phyloP scores from a whole-genome alignment of 2,888 invertebrate genomes.

The Temnothorax unifasciatus region DNA sequence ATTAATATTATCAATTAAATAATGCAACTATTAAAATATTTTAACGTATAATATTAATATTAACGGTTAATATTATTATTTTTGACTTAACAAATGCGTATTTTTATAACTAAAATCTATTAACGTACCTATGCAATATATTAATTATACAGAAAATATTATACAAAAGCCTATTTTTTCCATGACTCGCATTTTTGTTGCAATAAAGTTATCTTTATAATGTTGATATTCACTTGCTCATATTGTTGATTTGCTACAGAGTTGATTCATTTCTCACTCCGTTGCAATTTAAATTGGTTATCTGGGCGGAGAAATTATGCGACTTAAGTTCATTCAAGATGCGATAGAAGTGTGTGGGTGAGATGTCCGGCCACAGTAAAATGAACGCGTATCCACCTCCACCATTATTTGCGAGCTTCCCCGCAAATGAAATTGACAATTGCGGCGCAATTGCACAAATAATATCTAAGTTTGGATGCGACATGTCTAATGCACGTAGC shows the following conservation, averaged over 20 bases:
- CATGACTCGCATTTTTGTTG: background rate
- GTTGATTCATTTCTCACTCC: background rate
- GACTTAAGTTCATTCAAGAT: background rate
- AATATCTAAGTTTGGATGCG: conserved; percentile 94
- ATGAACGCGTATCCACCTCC: conserved; percentile 97
- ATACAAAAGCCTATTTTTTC: background rate
- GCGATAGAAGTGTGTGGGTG: conserved; percentile 70
- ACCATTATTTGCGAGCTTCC: conserved; percentile 98
- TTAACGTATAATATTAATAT: background rate
- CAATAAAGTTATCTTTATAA: background rate
- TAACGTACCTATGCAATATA: background rate
- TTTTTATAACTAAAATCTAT: background rate
- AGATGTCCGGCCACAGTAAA: conserved; percentile 87
- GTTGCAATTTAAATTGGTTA: background rate
- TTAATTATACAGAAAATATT: background rate
- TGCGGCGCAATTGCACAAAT: conserved; percentile 90
- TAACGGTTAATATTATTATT: background rate
- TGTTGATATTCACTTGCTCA: no score
- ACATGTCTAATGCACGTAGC: conserved; percentile 93
- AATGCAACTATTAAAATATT: background rate
- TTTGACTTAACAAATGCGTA: background rate
- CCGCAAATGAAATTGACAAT: conserved; percentile 89
- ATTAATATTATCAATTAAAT: background rate
- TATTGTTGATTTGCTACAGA: background rate
- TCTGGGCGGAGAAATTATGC: background rate